Percentiles rank a stretch among this genome's conserved stretches.
phyloP scores from a whole-genome alignment of 2,797 vertebrate species.

The Saxicola maurus region DNA sequence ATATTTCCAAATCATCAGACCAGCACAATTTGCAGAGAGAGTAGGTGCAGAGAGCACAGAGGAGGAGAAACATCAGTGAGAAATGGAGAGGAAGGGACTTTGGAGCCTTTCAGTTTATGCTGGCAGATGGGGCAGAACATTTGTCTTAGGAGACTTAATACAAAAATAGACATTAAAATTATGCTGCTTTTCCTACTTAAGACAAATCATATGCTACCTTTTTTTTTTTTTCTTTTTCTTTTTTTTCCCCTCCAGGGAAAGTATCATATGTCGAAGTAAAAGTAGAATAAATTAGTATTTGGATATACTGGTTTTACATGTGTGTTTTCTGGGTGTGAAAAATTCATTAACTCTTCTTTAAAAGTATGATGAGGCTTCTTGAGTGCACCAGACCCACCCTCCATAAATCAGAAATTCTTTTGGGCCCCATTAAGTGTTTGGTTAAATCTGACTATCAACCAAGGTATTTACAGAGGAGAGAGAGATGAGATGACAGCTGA shows the following conservation, averaged over 20 bases:
- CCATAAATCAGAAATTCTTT: background rate
- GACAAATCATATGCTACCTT: background rate
- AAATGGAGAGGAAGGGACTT: background rate
- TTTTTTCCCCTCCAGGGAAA: background rate
- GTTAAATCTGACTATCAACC: background rate
- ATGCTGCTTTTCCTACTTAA: conserved; percentile 15
- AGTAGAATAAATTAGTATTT: conserved; percentile 2
- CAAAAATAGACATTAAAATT: conserved; percentile 28
- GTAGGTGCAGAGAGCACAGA: background rate
- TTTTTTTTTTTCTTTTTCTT: background rate
- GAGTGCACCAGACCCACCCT: background rate
- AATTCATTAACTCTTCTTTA: background rate
- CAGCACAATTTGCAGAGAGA: background rate
- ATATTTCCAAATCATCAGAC: background rate
- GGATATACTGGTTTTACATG: background rate
- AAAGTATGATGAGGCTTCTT: background rate
- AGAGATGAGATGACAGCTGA: background rate
- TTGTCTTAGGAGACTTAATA: background rate
- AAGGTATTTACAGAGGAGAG: background rate
- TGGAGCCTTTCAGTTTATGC: background rate
- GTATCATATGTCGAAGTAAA: background rate
- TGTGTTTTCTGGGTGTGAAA: background rate
- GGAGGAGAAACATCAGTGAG: background rate
- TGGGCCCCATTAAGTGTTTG: background rate
- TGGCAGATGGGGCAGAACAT: conserved; percentile 17